Evolutionary conservation across 2,888 invertebrate species (phyloP).

Genomic region (Phoenoteleia sp.): DNA sequence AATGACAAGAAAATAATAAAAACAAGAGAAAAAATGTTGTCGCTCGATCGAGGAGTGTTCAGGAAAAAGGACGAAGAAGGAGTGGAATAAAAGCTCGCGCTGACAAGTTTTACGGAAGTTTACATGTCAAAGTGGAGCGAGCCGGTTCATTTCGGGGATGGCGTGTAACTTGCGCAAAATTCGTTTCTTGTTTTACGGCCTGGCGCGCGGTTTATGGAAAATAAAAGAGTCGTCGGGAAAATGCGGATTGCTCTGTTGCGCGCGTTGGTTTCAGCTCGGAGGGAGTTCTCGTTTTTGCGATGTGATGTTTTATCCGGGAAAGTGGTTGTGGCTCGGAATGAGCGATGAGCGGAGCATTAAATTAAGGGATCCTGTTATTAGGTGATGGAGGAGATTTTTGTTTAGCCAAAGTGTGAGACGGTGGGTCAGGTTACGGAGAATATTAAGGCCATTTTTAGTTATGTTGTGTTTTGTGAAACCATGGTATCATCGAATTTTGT

Average conservation of each 20-base stretch:
- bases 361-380: constrained; percentile 26
- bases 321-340: constrained; percentile 3
- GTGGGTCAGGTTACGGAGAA: too few species aligned
- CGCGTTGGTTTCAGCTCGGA: too few species aligned
- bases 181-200: constrained; percentile 55
- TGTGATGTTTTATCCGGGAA: constrained; percentile 15
- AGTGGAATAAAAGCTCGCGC: constrained; percentile 22
- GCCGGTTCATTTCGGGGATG: constrained; percentile 46
- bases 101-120: constrained; percentile 38
- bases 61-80: constrained; percentile 1
- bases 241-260: background rate
- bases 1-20: background rate
- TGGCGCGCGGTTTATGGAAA: constrained; percentile 37
- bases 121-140: constrained; percentile 45
- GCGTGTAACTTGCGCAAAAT: constrained; percentile 49
- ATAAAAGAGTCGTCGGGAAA: constrained; percentile 17
- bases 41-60: background rate
- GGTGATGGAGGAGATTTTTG: constrained; percentile 5
- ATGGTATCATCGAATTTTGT: too few species aligned
- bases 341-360: constrained; percentile 13
- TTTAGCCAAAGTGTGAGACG: background rate
- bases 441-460: background rate
- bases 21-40: constrained; percentile 33
- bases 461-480: too few species aligned
- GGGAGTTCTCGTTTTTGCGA: constrained; percentile 12